Base-by-base conservation (phyloP, 2,888 invertebrate genomes). In the Lumbricus terrestris region DNA sequence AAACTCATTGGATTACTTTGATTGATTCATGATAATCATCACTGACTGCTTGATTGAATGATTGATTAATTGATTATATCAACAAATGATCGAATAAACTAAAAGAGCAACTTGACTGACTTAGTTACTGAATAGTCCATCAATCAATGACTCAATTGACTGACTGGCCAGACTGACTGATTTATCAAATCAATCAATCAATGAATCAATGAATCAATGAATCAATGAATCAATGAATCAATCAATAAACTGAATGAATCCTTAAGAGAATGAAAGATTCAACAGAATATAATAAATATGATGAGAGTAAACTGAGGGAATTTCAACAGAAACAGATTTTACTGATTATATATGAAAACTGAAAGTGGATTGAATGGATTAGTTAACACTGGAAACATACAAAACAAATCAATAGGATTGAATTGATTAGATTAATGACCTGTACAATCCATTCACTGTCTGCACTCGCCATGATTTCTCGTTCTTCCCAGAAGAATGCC, bases 401-500 rank as follows among this genome's bases (percentile, higher is more conserved):
- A 11, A 69, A 69, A 69, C 5, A 69, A 69, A 69, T n/a, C 29
- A n/a, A n/a, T n/a, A 69, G 29, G n/a, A n/a, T 8, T 5, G 29
- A 13, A 69, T 69, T n/a, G n/a, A 69, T n/a, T n/a, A 69, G n/a
- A 69, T n/a, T 11, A n/a, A 11, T 69, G 92, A 95, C 95, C 95
- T 98, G 98, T 42, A 99, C 98, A 94, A 99, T 99, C 99, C 99
- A 99, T 94, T 99, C 98, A 54, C 99, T 99, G 95, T 98, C 98
- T 82, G 99, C 98, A 95, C 99, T 98, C 16, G 99, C 99, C 99
- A 99, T 99, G 92, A 99, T 99, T 95, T 99, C 98, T 92, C 99
- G 96, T 95, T 99, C 99, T 95, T 99, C 99, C 99, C 99, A 99
- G 96, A 99, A 99, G 96, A 99, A 99, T 89, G 99, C 99, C 29